Evolutionary conservation across 2,797 vertebrate species (phyloP), one percentile per base, ranked within the genome.

Genomic region (Gymnocypris eckloni): DNA sequence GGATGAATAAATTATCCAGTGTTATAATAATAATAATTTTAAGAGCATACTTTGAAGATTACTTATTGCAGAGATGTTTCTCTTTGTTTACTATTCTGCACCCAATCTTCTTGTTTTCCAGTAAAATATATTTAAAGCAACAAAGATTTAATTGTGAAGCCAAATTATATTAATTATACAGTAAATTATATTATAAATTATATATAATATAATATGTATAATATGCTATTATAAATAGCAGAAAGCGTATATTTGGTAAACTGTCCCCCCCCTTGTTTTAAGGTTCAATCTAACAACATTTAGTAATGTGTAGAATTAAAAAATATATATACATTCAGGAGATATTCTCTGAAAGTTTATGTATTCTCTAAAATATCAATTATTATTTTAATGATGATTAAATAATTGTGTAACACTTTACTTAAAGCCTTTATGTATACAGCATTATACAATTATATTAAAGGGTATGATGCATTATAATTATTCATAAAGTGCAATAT

Each of bases 1-100:
- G 78, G 61, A 45, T 52, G 82, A 86, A 89, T 84, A 75, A 45
- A 87, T 84, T 70, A 73, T 64, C 6, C 52, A 73, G 39, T 11
- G 50, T 61, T 41, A 33, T 33, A 33, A 33, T 28, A 28, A 28
- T 33, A 33, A 33, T 56, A 11, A 81, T 66, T 73, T 84, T 52
- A 48, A 73, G 77, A 77, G 71, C 48, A 59, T 61, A 79, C 81
- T 83, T 67, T 67, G 70, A 20, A 67, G 83, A 83, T 77, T 69
- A 22, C 0, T 39, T 78, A 45, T 75, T 75, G 84, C 56, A 80
- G 28, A 9, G 20, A 2, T 67, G 72, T 76, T 79, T 80, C 64
- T 78, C 48, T 73, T 81, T 52, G 81, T 69, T n/a, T 52, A 81
- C 56, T 43, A 39, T 77, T 77, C 33, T 25, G 52, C 52, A 39